Base-by-base conservation (phyloP, 1,140 invertebrate genomes). In the Chironomus tepperi region DNA sequence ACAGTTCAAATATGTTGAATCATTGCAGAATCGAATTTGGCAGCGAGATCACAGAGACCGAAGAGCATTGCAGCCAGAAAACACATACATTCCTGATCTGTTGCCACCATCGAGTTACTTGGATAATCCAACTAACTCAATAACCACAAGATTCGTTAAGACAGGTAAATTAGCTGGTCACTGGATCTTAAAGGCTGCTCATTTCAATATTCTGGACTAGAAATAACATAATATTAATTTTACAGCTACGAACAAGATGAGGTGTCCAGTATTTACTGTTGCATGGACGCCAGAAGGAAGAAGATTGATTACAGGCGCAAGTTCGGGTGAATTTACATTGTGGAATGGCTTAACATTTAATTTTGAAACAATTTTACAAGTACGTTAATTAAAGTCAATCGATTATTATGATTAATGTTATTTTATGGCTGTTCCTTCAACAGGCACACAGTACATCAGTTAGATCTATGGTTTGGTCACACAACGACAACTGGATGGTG, bases 341-440 rank as follows among this genome's bases (percentile, higher is more conserved):
- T 99, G 98, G 98, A 99, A 99, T 87, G 98, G 98, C 19, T 87
- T 99, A 7, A 99, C 98, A 7, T 99, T 99, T 84, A 99, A 99
- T 86, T 99, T 99, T 87, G 98, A 99, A 87, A 99, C 98, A 67
- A 99, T 99, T 83, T 86, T 99, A 70, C 98, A 99, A 89, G 95
- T 96, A 85, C 82, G 78, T 82, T 8, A n/a, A 21, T 73, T 42
- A 7, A 19, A n/a, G 2, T 73, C n/a, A 21, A 72, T 72, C 10
- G 6, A 72, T 12, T 21, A 72, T 5, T 73, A n/a, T 16, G 42
- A 70, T 18, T 67, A 34, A 64, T 70, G 8, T 43, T 12, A 16
- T 73, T 76, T 75, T 34, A 34, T 34, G 24, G 24, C 24, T 78
- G 57, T 76, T 75, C 82, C 74, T 81, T 78, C 5, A 57, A 57